Percentiles rank a stretch among this genome's conserved stretches.
Conservation (phyloP, 2,797 vertebrate genomes). For the Pseudochirops cupreus region DNA sequence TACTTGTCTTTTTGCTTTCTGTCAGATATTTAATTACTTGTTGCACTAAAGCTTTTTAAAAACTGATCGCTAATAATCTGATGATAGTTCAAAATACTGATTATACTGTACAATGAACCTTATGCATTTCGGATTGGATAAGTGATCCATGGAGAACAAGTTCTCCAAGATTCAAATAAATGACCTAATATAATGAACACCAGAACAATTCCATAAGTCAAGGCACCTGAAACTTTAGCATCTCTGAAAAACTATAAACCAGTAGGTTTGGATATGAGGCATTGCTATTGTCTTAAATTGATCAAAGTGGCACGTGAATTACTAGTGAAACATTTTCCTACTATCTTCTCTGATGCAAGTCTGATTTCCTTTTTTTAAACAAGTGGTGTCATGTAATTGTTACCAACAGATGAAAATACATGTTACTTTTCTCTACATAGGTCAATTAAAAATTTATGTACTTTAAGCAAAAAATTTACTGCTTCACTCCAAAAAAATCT, state of each 20-base stretch:
- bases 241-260: background rate
- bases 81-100: background rate
- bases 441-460: background rate
- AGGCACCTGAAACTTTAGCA: background rate
- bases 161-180: background rate
- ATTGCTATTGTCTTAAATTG: background rate
- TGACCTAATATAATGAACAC: background rate
- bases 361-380: background rate
- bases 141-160: background rate
- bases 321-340: background rate
- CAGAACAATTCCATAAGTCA: background rate
- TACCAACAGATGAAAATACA: background rate
- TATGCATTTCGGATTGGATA: background rate
- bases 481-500: background rate
- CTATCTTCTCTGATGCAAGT: background rate
- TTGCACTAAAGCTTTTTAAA: background rate
- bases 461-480: background rate
- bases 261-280: background rate
- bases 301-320: background rate
- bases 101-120: background rate
- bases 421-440: background rate
- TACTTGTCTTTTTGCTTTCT: background rate
- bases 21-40: background rate
- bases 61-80: background rate
- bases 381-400: background rate